These are phyloP conservation scores for Trissolcus brochymenae DNA, from an alignment of 2,888 invertebrate genomes.

Conservation along the genomic window DNA sequence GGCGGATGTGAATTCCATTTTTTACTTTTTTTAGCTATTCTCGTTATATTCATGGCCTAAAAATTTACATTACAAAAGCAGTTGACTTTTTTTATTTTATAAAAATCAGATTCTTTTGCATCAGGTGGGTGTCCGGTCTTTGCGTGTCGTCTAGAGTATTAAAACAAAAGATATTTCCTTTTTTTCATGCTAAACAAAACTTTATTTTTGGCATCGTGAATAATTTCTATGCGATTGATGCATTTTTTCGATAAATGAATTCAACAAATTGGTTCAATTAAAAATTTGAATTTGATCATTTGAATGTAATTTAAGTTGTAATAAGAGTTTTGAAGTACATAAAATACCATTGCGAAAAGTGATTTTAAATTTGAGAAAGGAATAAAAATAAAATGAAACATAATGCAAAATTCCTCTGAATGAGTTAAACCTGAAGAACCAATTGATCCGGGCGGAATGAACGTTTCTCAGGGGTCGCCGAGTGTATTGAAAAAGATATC, in stretches of 20 bases:
- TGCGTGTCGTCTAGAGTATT: conserved; percentile 9
- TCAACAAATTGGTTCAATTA: too few species aligned
- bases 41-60: background rate
- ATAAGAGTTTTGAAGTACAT: too few species aligned
- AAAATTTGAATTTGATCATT: too few species aligned
- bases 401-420: background rate
- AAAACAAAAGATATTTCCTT: conserved; percentile 29
- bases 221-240: too few species aligned
- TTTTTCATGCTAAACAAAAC: conserved; percentile 10
- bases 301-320: too few species aligned
- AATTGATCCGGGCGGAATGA: too few species aligned
- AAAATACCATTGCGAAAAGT: too few species aligned
- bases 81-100: conserved; percentile 24
- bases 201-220: background rate
- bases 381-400: too few species aligned
- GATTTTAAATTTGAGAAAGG: too few species aligned
- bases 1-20: conserved; percentile 21
- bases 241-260: too few species aligned
- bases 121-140: conserved; percentile 35
- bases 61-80: conserved; percentile 43
- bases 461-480: background rate
- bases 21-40: background rate
- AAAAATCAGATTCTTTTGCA: conserved; percentile 34
- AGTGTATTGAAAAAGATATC: conserved; percentile 23
- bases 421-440: background rate